Conservation (phyloP, 2,888 invertebrate genomes). For the Barypeithes pellucidus region DNA sequence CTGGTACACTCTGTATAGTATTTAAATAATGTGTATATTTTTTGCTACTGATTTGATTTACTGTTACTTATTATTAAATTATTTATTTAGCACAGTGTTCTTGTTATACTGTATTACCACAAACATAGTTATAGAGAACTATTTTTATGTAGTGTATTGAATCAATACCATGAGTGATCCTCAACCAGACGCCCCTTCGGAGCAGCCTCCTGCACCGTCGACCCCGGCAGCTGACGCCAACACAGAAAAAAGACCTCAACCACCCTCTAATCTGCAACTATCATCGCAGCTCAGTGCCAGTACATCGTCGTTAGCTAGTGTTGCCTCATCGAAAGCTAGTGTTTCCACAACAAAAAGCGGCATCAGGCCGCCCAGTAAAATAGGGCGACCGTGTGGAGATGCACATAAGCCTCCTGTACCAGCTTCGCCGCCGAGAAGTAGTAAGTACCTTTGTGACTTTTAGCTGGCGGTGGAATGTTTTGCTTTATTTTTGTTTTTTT, state of each 20-base stretch:
- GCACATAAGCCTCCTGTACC: constrained; percentile 81
- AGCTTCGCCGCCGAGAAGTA: constrained; percentile 70
- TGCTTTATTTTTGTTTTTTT: not conserved
- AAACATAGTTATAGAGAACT: too few species aligned
- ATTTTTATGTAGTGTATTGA: not conserved
- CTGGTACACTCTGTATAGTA: too few species aligned
- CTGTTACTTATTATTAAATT: too few species aligned
- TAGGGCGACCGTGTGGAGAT: constrained; percentile 78
- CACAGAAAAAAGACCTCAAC: constrained; percentile 9
- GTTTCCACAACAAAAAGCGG: constrained; percentile 61
- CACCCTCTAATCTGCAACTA: constrained; percentile 34
- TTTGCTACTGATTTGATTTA: too few species aligned
- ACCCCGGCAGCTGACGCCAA: not conserved
- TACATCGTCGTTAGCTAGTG: constrained; percentile 47
- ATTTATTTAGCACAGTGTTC: too few species aligned
- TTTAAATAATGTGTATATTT: too few species aligned
- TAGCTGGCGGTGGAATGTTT: not conserved
- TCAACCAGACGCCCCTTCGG: not conserved
- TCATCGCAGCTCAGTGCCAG: constrained; percentile 38
- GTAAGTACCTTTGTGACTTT: constrained; percentile 63
- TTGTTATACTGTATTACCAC: too few species aligned
- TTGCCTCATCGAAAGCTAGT: constrained; percentile 52
- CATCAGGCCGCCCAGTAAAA: constrained; percentile 77
- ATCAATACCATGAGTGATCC: constrained; percentile 26
- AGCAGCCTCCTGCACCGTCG: constrained; percentile 1